Base-by-base conservation (phyloP, 1,140 invertebrate genomes). In the Cydia amplana region DNA sequence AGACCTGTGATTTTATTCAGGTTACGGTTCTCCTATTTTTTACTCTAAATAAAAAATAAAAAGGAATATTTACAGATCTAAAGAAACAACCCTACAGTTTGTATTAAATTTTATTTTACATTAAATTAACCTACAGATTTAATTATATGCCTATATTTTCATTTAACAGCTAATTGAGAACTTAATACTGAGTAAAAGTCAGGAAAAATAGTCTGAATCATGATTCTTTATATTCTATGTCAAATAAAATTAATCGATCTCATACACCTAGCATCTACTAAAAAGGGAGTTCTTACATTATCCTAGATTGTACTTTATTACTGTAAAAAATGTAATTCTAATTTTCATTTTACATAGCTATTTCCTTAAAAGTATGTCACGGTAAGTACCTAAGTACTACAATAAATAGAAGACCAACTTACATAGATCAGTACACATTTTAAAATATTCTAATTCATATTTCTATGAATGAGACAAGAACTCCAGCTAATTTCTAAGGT, bases 301-400 rank as follows among this genome's bases (percentile, higher is more conserved):
- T 84, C 91, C 91, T 92, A 92, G 80, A 82, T 91, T 92, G 91
- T 92, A 92, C 91, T 92, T 91, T 89, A 83, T 83, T 85, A 89
- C 84, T 79, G 84, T 90, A 90, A 84, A 88, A 86, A 85, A 83
- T 73, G 79, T 84, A 84, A 84, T 80, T 60, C 49, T 86, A 84
- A 82, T 80, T 83, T 85, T 84, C 79, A 84, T 82, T 88, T 85
- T 83, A 92, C 87, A 90, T 80, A 86, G 78, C 85, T 90, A 88
- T 83, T 36, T 82, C 86, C 82, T 90, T 89, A 88, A 81, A 85
- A 87, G 79, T 86, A 91, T 88, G 88, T 91, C 88, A 90, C 86
- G 85, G 74, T 82, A 90, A 86, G 90, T 91, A 93, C 90, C 87
- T 86, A 88, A 85, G 90, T 91, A 91, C 90, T 88, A 91, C 88